Evolutionary conservation across 2,113 vertebrate species (phyloP).

Genomic region (Elgaria multicarinata): DNA sequence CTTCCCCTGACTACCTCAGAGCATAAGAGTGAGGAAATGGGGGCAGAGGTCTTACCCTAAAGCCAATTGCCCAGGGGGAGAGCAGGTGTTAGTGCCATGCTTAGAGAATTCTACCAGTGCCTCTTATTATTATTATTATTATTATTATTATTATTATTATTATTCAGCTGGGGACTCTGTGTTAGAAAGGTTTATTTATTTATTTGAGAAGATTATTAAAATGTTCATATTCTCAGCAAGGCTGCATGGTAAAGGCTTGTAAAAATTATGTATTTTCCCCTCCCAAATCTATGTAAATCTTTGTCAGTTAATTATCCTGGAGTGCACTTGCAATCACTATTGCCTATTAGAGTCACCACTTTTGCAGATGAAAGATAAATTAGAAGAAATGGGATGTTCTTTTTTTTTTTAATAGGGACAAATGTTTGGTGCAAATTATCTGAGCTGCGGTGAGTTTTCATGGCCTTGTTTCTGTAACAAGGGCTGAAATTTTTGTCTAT

Average conservation of each 20-base stretch:
- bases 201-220: background rate
- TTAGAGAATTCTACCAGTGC: background rate
- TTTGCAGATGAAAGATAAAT: background rate
- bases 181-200: background rate
- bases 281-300: background rate
- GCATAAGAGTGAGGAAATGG: background rate
- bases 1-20: too few species aligned
- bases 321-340: constrained; percentile 8
- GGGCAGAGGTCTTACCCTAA: background rate
- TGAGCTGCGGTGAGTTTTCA: background rate
- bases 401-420: background rate
- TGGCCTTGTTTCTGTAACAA: background rate
- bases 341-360: background rate
- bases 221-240: background rate
- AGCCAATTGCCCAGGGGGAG: background rate
- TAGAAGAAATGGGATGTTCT: background rate
- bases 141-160: too few species aligned
- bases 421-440: constrained; percentile 2
- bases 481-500: background rate
- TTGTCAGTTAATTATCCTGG: constrained; percentile 1
- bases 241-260: background rate
- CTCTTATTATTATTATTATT: background rate
- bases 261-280: background rate
- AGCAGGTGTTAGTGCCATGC: background rate
- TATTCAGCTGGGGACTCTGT: background rate